Conservation (phyloP, 64 coral and sea anemone species). For the Montipora capricornis region DNA sequence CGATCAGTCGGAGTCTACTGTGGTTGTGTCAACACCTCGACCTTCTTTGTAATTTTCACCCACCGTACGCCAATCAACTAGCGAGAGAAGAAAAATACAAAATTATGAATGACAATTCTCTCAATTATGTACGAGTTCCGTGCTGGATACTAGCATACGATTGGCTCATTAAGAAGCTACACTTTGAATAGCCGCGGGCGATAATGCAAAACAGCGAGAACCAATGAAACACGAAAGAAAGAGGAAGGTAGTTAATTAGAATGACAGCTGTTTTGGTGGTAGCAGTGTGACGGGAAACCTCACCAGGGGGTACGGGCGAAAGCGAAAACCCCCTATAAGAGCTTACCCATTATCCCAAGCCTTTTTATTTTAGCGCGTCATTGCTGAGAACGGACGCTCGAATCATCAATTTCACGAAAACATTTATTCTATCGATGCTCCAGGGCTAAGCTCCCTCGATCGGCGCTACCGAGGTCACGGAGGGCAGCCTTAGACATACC, state of each 20-base stretch:
- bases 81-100: conserved; percentile 40
- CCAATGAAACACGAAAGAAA: conserved; percentile 87
- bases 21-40: conserved; percentile 51
- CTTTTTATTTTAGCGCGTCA: conserved; percentile 27
- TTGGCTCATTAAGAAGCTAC: conserved; percentile 51
- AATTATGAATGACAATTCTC: conserved; percentile 67
- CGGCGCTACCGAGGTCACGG: conserved; percentile 63
- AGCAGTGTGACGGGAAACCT: conserved; percentile 74
- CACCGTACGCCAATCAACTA: conserved; percentile 61
- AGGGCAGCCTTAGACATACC: conserved; percentile 63
- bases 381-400: conserved; percentile 11
- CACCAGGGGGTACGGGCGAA: conserved; percentile 81
- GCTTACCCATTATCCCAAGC: conserved; percentile 29
- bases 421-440: neutral
- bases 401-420: neutral
- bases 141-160: conserved; percentile 36
- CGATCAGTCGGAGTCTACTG: conserved; percentile 81
- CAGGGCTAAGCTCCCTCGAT: neutral
- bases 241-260: conserved; percentile 90
- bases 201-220: conserved; percentile 63
- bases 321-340: conserved; percentile 86
- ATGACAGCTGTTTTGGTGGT: conserved; percentile 88
- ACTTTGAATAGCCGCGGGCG: conserved; percentile 82
- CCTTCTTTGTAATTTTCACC: conserved; percentile 50
- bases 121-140: conserved; percentile 91